Evolutionary conservation across 1,140 invertebrate species (phyloP).

Genomic region (Atopsyche davidsoni): DNA sequence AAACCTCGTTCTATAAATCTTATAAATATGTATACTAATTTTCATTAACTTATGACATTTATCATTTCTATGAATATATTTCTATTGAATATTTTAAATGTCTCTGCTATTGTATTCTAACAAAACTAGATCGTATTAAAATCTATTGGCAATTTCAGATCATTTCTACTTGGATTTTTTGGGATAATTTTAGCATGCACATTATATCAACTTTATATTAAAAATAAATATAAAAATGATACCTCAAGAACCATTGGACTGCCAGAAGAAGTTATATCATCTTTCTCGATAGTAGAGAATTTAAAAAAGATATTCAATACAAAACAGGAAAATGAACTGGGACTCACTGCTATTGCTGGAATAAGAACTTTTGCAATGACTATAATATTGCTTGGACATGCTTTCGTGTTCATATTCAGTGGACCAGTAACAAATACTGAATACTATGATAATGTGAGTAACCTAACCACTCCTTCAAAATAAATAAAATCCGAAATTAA

Average conservation of each 20-base stretch:
- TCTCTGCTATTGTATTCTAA: too few species aligned
- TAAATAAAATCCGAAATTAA: not conserved
- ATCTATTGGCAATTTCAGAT: constrained; percentile 26
- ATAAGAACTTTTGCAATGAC: constrained; percentile 60
- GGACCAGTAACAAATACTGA: constrained; percentile 57
- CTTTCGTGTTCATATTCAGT: constrained; percentile 56
- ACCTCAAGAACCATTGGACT: not conserved
- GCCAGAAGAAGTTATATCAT: constrained; percentile 41
- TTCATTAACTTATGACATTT: too few species aligned
- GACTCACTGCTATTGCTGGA: constrained; percentile 58
- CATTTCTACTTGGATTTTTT: constrained; percentile 31
- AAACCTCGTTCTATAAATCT: too few species aligned
- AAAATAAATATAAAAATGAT: constrained; percentile 11
- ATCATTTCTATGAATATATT: too few species aligned
- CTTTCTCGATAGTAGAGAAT: constrained; percentile 55
- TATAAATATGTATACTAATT: too few species aligned
- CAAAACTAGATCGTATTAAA: too few species aligned
- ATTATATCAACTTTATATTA: constrained; percentile 36
- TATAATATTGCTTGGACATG: constrained; percentile 58
- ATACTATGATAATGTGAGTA: constrained; percentile 54
- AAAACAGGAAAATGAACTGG: constrained; percentile 53
- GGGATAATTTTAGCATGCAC: constrained; percentile 38
- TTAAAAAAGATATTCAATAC: constrained; percentile 54
- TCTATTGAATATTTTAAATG: too few species aligned
- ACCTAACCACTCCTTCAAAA: constrained; percentile 12